Conservation (phyloP, 92 coral and sea anemone species). For the Umimayanthus chanpuru region DNA sequence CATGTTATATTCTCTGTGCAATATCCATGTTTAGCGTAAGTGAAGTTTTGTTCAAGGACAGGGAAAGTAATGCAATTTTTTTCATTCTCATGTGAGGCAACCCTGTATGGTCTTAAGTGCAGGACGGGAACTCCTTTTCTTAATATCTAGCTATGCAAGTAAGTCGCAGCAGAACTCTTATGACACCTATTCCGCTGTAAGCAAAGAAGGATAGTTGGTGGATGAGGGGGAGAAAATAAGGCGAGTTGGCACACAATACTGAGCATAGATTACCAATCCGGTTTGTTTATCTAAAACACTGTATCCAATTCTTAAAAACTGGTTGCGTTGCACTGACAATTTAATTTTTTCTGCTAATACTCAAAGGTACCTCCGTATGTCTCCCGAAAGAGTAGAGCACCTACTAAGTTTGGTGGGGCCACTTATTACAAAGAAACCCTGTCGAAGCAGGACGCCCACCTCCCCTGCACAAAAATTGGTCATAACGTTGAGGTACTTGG, state of each 20-base stretch:
- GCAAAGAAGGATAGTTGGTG: too few species aligned
- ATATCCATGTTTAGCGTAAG: too few species aligned
- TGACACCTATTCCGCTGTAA: too few species aligned
- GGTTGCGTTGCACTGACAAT: background rate
- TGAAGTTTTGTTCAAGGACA: too few species aligned
- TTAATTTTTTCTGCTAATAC: background rate
- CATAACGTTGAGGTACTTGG: background rate
- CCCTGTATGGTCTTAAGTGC: too few species aligned
- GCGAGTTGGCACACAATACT: background rate
- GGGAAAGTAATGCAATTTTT: too few species aligned
- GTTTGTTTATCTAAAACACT: background rate
- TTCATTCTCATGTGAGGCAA: too few species aligned
- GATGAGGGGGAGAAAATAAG: too few species aligned
- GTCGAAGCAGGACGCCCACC: slow-evolving; percentile 2
- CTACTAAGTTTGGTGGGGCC: slow-evolving; percentile 41
- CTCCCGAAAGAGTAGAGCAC: slow-evolving; percentile 11
- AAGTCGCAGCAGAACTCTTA: background rate
- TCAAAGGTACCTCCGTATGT: background rate
- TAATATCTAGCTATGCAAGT: background rate
- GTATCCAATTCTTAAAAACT: background rate
- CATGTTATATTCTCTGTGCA: too few species aligned
- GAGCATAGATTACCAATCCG: background rate
- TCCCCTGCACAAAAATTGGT: background rate
- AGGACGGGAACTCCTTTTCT: background rate
- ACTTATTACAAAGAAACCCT: slow-evolving; percentile 6